Evolutionary conservation across 1,140 invertebrate species (phyloP).

Genomic region (Parapsyche elsis): DNA sequence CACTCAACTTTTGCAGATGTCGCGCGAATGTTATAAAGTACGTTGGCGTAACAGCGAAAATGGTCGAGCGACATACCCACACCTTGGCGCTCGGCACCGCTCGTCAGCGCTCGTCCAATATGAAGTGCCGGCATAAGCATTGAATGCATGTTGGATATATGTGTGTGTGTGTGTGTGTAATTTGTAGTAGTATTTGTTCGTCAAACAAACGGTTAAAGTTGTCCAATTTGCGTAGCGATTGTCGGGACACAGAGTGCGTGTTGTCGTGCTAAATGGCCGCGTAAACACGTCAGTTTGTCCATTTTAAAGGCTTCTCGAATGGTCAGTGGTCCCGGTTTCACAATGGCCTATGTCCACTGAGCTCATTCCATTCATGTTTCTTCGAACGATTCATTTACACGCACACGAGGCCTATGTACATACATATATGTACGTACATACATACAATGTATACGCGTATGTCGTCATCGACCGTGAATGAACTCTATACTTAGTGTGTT

Average conservation of each 20-base stretch:
- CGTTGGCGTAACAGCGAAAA: no score
- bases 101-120: no score
- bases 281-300: conserved; percentile 54
- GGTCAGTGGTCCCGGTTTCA: not conserved
- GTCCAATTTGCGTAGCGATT: conserved; percentile 55
- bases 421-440: not conserved
- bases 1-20: no score
- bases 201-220: conserved; percentile 55
- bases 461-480: no score
- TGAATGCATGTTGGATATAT: no score
- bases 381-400: not conserved
- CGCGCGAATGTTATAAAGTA: no score
- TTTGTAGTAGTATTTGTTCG: conserved; percentile 37
- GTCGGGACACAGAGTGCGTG: conserved; percentile 37
- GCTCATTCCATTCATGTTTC: conserved; percentile 14
- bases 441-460: not conserved
- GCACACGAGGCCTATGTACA: not conserved
- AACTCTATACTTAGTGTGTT: no score
- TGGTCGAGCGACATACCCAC: no score
- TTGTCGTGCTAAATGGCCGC: conserved; percentile 46
- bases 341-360: not conserved
- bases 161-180: not conserved
- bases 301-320: conserved; percentile 45
- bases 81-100: no score
- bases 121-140: no score